A percentile compares a stretch with the other conserved stretches of the same genome.
Evolutionary conservation across 2,888 invertebrate species (phyloP).

Genomic region (Heteropelma amictum): DNA sequence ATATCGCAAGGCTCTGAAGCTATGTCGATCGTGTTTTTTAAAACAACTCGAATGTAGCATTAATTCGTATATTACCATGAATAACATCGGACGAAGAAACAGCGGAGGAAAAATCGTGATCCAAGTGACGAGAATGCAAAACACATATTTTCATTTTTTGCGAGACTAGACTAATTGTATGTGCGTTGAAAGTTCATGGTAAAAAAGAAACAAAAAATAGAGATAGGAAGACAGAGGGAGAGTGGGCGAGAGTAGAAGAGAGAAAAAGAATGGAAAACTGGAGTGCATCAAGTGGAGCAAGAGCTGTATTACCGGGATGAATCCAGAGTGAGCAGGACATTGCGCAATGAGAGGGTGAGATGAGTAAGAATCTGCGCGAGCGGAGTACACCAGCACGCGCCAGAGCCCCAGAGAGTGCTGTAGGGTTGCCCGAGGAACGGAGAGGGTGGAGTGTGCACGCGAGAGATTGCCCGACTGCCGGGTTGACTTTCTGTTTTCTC

Average conservation of each 20-base stretch:
- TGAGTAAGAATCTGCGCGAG: constrained; percentile 16
- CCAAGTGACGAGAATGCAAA: too few species aligned
- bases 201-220: not conserved
- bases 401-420: constrained; percentile 20
- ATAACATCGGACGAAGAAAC: too few species aligned
- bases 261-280: constrained; percentile 5
- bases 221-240: not conserved
- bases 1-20: too few species aligned
- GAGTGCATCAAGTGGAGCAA: constrained; percentile 22
- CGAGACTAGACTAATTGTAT: not conserved
- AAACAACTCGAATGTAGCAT: too few species aligned
- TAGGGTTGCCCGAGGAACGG: constrained; percentile 20
- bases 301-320: constrained; percentile 25
- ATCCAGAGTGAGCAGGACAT: constrained; percentile 23
- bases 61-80: too few species aligned
- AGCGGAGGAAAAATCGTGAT: too few species aligned
- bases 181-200: not conserved
- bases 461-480: constrained; percentile 33
- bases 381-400: constrained; percentile 27
- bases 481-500: constrained; percentile 41
- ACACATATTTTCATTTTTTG: too few species aligned
- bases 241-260: not conserved
- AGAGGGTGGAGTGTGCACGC: constrained; percentile 22
- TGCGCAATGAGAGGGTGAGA: not conserved
- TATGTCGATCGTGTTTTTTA: too few species aligned